phyloP scores from a whole-genome alignment of 2,888 invertebrate genomes.

The Halictus ligatus region DNA sequence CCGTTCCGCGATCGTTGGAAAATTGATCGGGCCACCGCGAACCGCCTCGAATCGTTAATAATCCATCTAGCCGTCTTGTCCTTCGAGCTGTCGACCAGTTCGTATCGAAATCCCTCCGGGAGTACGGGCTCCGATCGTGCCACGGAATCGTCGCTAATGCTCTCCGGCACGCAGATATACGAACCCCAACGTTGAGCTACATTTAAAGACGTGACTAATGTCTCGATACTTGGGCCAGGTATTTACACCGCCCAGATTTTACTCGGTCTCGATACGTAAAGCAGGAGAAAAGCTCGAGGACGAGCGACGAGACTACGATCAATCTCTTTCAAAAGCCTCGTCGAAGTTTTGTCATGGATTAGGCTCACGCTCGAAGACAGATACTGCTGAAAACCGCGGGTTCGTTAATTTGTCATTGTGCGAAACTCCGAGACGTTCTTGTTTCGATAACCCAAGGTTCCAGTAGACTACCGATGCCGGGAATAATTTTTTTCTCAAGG shows the following conservation, averaged over 20 bases:
- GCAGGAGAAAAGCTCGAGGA: conserved; percentile 47
- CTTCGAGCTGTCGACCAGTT: conserved; percentile 13
- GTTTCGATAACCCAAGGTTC: neutral
- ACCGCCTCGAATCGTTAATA: conserved; percentile 46
- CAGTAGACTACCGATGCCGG: neutral
- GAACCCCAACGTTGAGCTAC: conserved; percentile 64
- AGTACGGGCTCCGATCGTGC: conserved; percentile 17
- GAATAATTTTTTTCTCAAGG: too few species aligned
- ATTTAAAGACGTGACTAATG: conserved; percentile 79
- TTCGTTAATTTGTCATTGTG: conserved; percentile 79
- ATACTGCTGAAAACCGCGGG: conserved; percentile 71
- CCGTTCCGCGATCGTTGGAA: neutral
- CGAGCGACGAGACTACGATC: conserved; percentile 73
- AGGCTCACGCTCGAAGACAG: conserved; percentile 46
- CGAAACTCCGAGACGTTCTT: conserved; percentile 29
- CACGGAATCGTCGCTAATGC: conserved; percentile 64
- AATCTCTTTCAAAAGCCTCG: conserved; percentile 79
- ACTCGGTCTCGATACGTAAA: conserved; percentile 35
- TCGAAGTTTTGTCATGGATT: conserved; percentile 74
- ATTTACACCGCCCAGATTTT: conserved; percentile 65
- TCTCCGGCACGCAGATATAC: conserved; percentile 35
- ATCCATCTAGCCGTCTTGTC: conserved; percentile 23
- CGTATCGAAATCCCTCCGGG: conserved; percentile 47
- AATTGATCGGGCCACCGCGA: neutral
- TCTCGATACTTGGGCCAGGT: conserved; percentile 62